These are phyloP conservation scores for Emydura subglobosa DNA, from an alignment of 2,113 vertebrate genomes.

Conservation along the genomic window DNA sequence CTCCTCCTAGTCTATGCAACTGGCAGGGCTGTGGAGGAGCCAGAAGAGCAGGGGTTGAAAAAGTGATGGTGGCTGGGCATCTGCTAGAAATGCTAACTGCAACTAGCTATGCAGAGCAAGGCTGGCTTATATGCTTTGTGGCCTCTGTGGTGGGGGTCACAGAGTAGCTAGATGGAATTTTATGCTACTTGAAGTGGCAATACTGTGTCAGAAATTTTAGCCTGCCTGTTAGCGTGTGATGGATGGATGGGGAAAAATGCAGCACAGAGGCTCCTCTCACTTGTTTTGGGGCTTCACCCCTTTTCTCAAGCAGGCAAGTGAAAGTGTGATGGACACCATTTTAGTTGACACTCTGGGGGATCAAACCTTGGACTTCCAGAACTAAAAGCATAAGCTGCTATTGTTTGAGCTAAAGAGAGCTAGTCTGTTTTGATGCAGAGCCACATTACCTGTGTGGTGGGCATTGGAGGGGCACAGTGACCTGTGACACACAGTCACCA, in stretches of 20 bases:
- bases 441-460: rapidly evolving
- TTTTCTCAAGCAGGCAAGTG: not conserved
- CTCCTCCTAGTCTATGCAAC: not conserved
- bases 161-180: not conserved
- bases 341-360: rapidly evolving
- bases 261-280: not conserved
- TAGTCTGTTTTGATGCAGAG: not conserved
- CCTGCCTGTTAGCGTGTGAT: not conserved
- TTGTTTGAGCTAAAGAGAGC: not conserved
- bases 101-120: not conserved
- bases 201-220: not conserved
- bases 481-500: rapidly evolving
- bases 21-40: not conserved
- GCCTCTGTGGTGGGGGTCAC: not conserved
- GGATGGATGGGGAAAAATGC: not conserved
- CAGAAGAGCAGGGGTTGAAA: not conserved
- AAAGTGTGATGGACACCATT: rapidly evolving
- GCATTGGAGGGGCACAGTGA: not conserved
- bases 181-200: no score
- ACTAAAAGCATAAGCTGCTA: not conserved
- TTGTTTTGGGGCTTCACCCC: not conserved
- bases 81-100: not conserved
- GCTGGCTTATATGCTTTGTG: not conserved
- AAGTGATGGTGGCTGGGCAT: not conserved
- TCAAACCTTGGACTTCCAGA: not conserved